These are phyloP conservation scores for Theretra japonica DNA, from an alignment of 2,888 invertebrate genomes.

Conservation along the genomic window DNA sequence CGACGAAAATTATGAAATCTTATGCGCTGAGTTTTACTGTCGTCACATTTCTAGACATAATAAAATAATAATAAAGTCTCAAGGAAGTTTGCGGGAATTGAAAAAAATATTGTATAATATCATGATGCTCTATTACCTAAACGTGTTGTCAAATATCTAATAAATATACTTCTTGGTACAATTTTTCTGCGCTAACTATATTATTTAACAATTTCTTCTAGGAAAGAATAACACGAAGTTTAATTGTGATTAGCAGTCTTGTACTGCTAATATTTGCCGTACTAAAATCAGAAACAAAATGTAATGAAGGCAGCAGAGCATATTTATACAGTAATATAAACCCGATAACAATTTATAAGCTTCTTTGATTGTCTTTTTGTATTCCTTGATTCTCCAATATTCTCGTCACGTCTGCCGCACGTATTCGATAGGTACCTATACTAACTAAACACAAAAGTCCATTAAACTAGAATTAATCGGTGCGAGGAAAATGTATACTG, in stretches of 20 bases:
- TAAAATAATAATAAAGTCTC: neutral
- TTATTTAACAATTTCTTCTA: neutral
- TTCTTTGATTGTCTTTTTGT: neutral
- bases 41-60: neutral
- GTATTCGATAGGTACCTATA: neutral
- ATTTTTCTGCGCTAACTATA: neutral
- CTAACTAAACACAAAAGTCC: conserved; percentile 5
- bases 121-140: neutral
- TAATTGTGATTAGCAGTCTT: too few species aligned
- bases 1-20: conserved; percentile 30
- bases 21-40: conserved; percentile 11
- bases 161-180: neutral
- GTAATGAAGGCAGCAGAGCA: too few species aligned
- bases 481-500: neutral
- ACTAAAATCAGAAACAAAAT: too few species aligned
- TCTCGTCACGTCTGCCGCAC: neutral
- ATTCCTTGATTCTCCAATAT: neutral
- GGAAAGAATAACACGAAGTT: too few species aligned
- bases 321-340: too few species aligned
- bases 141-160: too few species aligned
- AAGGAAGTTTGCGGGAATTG: neutral
- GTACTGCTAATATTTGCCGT: too few species aligned
- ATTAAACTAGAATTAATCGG: conserved; percentile 4
- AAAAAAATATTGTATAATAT: neutral
- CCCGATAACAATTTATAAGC: too few species aligned